Conservation (phyloP, 2,888 invertebrate species). For the Cryptops parisi region DNA sequence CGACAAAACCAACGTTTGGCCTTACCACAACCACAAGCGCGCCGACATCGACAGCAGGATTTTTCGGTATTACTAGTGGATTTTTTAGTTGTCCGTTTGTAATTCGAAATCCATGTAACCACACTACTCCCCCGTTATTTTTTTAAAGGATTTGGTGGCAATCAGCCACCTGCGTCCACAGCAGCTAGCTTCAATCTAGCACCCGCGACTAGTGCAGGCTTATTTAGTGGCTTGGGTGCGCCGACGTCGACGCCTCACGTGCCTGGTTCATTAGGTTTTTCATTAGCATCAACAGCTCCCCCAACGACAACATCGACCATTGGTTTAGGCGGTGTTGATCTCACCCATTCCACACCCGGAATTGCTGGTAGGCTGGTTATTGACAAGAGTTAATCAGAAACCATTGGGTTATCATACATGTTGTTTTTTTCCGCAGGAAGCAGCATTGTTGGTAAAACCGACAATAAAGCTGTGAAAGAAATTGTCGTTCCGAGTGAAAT, state of each 20-base stretch:
- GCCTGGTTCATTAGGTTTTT: conserved; percentile 20
- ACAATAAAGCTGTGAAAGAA: conserved; percentile 44
- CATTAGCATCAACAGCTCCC: conserved; percentile 26
- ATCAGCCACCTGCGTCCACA: not conserved
- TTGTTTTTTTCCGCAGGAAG: not conserved
- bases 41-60: no score
- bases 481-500: conserved; percentile 60
- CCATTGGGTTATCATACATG: not conserved
- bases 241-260: not conserved
- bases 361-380: not conserved
- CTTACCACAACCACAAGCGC: conserved; percentile 3
- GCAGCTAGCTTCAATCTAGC: not conserved
- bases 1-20: conserved; percentile 15
- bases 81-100: no score
- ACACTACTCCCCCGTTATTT: not conserved
- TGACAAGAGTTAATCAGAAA: not conserved
- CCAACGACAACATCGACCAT: conserved; percentile 33
- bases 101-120: no score
- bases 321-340: conserved; percentile 53
- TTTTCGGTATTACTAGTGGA: no score
- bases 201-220: not conserved
- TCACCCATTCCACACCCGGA: not conserved
- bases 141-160: not conserved
- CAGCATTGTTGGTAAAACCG: conserved; percentile 21
- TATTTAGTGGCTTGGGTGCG: not conserved